Base-by-base conservation (phyloP, 2,113 vertebrate species). In the Gallinago media region DNA sequence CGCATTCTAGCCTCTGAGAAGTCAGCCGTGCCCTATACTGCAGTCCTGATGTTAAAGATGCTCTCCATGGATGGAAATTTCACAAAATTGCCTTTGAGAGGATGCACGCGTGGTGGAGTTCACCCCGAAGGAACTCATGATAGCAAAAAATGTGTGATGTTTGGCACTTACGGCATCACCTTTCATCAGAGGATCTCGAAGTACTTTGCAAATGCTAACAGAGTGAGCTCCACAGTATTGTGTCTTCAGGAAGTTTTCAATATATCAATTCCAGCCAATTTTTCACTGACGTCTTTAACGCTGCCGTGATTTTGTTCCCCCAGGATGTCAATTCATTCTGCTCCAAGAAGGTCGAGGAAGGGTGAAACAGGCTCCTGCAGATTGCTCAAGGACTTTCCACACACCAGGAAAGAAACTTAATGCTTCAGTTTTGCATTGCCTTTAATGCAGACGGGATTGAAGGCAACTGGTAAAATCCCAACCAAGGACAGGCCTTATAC, bases 1-100 rank as follows among this genome's bases (percentile, higher is more conserved):
- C n/a, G 8, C 26, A 13, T 47, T 47, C 17, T 4, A 52, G 55
- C 5, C 55, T 56, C 49, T 42, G 40, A 32, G 61, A 16, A 47
- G 15, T 12, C 83, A 58, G 56, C 88, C 1, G 0, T 42, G 55
- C 14, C 7, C 58, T 20, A 3, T 8, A 8, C 79, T 5, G 40
- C 21, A 0, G 11, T 6, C 56, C 34, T 18, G 3, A 1, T 0
- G 21, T 29, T 23, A 42, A 52, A n/a, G 36, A 1, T 5, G 14
- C 2, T 40, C 18, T 40, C 49, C n/a, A 2, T 4, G 44, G 63
- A 31, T 10, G 34, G 62, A 65, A 40, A 54, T 50, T 47, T 73
- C 85, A 14, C 73, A 14, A 38, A 34, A 59, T 12, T n/a, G 63
- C 46, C 62, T 26, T 25, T 19, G 38, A 55, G 46, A 56, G 9